phyloP scores from a whole-genome alignment of 2,888 invertebrate species.

The Synergus gifuensis region DNA sequence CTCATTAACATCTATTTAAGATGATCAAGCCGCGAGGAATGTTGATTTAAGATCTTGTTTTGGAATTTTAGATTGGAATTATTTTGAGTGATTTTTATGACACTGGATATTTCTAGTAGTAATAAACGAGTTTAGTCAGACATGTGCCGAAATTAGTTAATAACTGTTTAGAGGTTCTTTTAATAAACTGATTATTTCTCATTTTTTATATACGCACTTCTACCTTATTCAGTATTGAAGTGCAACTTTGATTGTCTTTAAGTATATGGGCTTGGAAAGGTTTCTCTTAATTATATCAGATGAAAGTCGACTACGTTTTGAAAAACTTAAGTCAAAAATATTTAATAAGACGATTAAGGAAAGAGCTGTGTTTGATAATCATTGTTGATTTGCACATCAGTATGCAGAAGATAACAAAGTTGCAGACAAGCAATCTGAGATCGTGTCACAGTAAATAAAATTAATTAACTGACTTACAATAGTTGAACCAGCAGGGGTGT shows the following conservation, averaged over 20 bases:
- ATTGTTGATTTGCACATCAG: constrained; percentile 21
- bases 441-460: constrained; percentile 35
- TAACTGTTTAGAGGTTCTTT: background rate
- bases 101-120: background rate
- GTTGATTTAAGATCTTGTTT: background rate
- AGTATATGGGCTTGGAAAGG: too few relatives aligned
- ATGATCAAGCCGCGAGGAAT: background rate
- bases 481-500: constrained; percentile 32
- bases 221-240: too few relatives aligned
- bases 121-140: background rate
- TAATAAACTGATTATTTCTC: too few relatives aligned
- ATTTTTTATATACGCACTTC: too few relatives aligned
- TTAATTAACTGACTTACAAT: constrained; percentile 37
- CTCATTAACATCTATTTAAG: constrained; percentile 26
- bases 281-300: too few relatives aligned
- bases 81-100: background rate
- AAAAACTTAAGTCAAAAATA: background rate
- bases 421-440: constrained; percentile 29
- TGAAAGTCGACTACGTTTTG: background rate
- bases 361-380: background rate
- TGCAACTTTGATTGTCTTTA: too few relatives aligned
- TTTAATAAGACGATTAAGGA: background rate
- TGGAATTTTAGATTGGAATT: constrained; percentile 8
- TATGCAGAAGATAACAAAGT: constrained; percentile 30
- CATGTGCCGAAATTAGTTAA: background rate